Base-by-base conservation (phyloP, 2,797 vertebrate genomes). In the Rhinella marina region DNA sequence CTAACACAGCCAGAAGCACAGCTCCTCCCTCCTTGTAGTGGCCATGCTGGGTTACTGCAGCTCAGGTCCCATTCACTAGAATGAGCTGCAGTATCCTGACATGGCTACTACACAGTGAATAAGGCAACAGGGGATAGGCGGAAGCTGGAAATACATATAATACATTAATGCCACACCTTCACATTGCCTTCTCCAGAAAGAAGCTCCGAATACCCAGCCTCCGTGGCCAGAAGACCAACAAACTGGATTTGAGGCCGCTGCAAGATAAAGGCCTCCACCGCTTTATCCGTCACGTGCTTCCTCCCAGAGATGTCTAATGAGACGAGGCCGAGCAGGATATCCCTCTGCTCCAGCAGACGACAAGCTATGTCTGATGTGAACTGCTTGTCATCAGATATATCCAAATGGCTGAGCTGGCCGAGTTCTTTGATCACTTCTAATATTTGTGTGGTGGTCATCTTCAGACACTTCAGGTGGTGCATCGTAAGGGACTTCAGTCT, bases 311-410 rank as follows among this genome's bases (percentile, higher is more conserved):
- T 96, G 86, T 99, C 98, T 90, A 99, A 91, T 52, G 98, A 99
- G 88, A 97, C 94, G 0, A 99, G 96, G 86, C 93, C 95, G 7
- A 97, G 97, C 73, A 99, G 93, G 88, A 98, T 98, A 48, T 96
- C 96, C 1, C 95, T 96, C 92, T 97, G 97, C 75, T 97, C 97
- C 29, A 99, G 94, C 75, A 99, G 95, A 64, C 98, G 98, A 85
- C 97, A 96, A 62, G 98, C 98, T 93, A 99, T 97, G 70, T 99
- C 98, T 1, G 98, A 99, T 0, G 98, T 99, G 91, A 99, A 99
- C 93, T 99, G 98, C 91, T 99, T 99, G 91, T 99, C 98, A 89
- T 99, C 98, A 0, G 98, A 99, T 92, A 99, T 99, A 93, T 99
- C 98, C 91, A 99, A 94, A 89, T 99, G 98, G 93, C 97, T 95